These are phyloP conservation scores for Polylopha cassiicola DNA, from an alignment of 2,888 invertebrate species.

Conservation along the genomic window DNA sequence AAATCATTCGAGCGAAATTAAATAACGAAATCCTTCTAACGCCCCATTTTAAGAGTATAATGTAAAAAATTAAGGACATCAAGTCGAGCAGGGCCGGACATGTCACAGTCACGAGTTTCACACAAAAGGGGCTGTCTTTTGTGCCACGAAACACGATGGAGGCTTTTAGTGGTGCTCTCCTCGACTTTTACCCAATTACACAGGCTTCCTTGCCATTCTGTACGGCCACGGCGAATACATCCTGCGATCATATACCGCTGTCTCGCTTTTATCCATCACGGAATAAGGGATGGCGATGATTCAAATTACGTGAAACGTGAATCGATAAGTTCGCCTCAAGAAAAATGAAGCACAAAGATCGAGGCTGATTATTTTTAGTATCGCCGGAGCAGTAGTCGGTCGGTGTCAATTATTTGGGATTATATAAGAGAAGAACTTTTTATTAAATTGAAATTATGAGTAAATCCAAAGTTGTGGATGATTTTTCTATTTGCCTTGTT, in stretches of 20 bases:
- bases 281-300: no score
- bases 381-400: no score
- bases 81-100: constrained; percentile 16
- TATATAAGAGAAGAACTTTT: no score
- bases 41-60: not conserved
- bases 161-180: constrained; percentile 16
- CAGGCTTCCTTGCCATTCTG: constrained; percentile 5
- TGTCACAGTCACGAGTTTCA: constrained; percentile 13
- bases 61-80: constrained; percentile 4
- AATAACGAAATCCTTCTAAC: constrained; percentile 3
- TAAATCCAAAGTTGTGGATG: no score
- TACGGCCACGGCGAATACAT: not conserved
- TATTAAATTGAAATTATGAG: no score
- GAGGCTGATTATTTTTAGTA: no score
- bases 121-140: constrained; percentile 18
- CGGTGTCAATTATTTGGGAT: no score
- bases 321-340: no score
- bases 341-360: no score
- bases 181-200: constrained; percentile 22
- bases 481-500: no score
- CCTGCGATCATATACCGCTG: constrained; percentile 2
- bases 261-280: constrained; percentile 1
- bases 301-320: no score
- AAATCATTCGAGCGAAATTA: no score
- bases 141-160: constrained; percentile 13